These are phyloP conservation scores for Oligia fasciuncula DNA, from an alignment of 2,888 invertebrate genomes.

Conservation along the genomic window DNA sequence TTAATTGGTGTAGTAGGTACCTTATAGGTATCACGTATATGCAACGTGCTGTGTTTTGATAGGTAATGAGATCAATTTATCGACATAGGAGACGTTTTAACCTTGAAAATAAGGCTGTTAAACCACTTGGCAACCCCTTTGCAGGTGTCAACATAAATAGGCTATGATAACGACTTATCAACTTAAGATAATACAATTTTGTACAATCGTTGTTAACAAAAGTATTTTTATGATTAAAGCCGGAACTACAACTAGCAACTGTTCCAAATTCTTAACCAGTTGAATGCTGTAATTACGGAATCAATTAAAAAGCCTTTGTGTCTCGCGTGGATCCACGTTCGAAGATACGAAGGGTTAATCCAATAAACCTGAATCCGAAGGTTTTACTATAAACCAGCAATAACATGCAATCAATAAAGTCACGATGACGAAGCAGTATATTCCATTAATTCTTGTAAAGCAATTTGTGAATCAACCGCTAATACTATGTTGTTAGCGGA, in stretches of 20 bases:
- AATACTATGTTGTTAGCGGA: not conserved
- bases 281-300: too few relatives aligned
- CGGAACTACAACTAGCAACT: too few relatives aligned
- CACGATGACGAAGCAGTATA: constrained; percentile 25
- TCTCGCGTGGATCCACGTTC: too few relatives aligned
- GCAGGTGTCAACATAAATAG: too few relatives aligned
- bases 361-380: too few relatives aligned
- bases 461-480: constrained; percentile 3
- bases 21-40: not conserved
- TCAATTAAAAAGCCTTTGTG: too few relatives aligned
- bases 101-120: too few relatives aligned
- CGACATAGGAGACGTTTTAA: not conserved
- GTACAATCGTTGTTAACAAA: not conserved
- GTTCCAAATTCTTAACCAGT: too few relatives aligned
- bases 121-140: not conserved
- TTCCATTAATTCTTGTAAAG: not conserved
- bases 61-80: not conserved
- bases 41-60: not conserved
- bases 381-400: constrained; percentile 10
- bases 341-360: too few relatives aligned
- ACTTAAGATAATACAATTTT: too few relatives aligned
- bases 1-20: too few relatives aligned
- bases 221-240: not conserved
- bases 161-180: not conserved
- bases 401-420: not conserved